Evolutionary conservation across 2,113 vertebrate species (phyloP).

Genomic region (western clawed frog (Xenopus tropicalis)): DNA sequence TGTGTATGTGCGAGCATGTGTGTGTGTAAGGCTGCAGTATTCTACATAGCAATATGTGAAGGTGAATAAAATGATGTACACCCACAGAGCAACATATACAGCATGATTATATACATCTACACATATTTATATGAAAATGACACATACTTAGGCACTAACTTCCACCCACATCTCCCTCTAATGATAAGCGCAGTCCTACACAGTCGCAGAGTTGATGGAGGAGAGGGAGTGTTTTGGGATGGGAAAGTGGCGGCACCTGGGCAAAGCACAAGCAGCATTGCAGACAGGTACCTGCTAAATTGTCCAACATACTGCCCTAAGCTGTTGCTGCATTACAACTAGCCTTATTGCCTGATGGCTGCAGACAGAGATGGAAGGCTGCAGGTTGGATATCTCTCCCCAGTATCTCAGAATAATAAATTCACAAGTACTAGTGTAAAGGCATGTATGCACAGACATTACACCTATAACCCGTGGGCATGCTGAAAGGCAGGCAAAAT

Average conservation of each 20-base stretch:
- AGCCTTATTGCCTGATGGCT: too few relatives aligned
- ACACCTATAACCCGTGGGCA: not conserved
- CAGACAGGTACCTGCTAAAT: not conserved
- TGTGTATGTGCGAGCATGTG: not conserved
- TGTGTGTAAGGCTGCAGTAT: too few relatives aligned
- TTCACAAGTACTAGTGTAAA: not conserved
- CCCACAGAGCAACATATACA: not conserved
- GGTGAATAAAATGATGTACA: not conserved
- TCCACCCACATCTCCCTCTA: constrained; percentile 16
- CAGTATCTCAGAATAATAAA: too few relatives aligned
- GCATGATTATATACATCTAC: not conserved
- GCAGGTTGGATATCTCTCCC: too few relatives aligned
- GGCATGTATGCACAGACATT: not conserved
- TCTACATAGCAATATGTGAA: not conserved
- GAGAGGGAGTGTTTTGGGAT: not conserved
- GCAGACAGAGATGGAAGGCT: too few relatives aligned
- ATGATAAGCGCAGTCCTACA: constrained; percentile 3
- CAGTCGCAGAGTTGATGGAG: not conserved
- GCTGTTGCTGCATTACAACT: too few relatives aligned
- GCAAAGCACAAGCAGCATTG: not conserved
- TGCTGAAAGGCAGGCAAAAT: not conserved
- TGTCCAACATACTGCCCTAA: too few relatives aligned
- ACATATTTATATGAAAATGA: not conserved
- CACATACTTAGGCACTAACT: constrained; percentile 11
- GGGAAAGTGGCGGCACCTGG: constrained; percentile 18